These are phyloP conservation scores for Pristionchus exspectatus DNA, from an alignment of 2,888 invertebrate species.

Conservation along the genomic window DNA sequence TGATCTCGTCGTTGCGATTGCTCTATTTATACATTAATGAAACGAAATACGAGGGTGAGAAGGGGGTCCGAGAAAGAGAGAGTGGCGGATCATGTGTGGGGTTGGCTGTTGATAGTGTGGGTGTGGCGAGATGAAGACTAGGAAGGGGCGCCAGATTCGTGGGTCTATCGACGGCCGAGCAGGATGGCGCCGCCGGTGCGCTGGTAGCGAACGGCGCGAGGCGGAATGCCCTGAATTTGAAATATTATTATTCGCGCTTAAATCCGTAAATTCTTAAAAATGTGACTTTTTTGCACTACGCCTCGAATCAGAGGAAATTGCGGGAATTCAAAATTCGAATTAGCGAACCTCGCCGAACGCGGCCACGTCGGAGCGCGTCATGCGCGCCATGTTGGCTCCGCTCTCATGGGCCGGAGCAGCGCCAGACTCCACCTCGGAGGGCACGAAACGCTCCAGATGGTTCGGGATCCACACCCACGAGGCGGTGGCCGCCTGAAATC, in stretches of 20 bases:
- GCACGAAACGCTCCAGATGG: constrained; percentile 14
- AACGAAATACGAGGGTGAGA: background rate
- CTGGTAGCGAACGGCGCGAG: constrained; percentile 57
- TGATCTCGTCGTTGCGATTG: background rate
- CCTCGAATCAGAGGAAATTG: background rate
- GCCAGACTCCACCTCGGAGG: constrained; percentile 16
- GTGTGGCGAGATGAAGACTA: background rate
- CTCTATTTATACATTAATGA: background rate
- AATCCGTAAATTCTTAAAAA: background rate
- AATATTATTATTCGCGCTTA: background rate
- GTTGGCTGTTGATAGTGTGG: background rate
- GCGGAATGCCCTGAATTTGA: constrained; percentile 36
- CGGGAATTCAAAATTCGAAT: background rate
- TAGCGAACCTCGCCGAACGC: constrained; percentile 36
- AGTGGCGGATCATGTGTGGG: background rate
- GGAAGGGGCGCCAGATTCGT: background rate
- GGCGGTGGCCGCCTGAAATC: background rate
- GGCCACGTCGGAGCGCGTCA: constrained; percentile 31
- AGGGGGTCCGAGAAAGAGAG: background rate
- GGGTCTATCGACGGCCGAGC: constrained; percentile 57
- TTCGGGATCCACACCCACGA: constrained; percentile 52
- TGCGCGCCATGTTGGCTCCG: background rate
- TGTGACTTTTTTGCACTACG: background rate
- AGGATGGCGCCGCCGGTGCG: constrained; percentile 68
- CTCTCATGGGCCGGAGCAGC: background rate